phyloP scores from a whole-genome alignment of 2,888 invertebrate species.

The Xylota segnis region DNA sequence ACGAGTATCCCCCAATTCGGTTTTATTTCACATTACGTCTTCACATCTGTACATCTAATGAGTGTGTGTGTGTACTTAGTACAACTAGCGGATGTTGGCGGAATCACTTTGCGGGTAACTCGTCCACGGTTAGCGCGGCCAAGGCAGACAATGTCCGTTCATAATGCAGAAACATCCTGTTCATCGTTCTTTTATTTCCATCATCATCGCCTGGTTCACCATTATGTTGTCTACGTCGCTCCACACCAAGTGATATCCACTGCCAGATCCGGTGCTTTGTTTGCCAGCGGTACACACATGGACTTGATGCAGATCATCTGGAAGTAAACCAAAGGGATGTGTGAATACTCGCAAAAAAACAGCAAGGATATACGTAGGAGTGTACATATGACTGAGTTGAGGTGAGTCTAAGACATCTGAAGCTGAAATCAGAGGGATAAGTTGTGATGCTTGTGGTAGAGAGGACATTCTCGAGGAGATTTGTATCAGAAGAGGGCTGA shows the following conservation, averaged over 20 bases:
- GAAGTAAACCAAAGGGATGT: conserved; percentile 63
- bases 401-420: conserved; percentile 33
- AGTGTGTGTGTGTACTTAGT: conserved; percentile 10
- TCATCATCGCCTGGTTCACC: conserved; percentile 63
- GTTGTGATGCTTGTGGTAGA: conserved; percentile 31
- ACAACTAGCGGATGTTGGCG: conserved; percentile 63
- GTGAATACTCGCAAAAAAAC: conserved; percentile 34
- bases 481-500: conserved; percentile 62
- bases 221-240: conserved; percentile 65
- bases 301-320: conserved; percentile 66
- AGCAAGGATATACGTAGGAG: conserved; percentile 40
- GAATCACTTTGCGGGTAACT: conserved; percentile 47
- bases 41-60: conserved; percentile 25
- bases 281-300: conserved; percentile 42
- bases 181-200: conserved; percentile 70
- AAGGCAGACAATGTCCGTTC: conserved; percentile 74
- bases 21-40: conserved; percentile 42
- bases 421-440: conserved; percentile 24
- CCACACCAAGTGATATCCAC: conserved; percentile 69
- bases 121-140: conserved; percentile 37
- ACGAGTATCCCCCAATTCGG: conserved; percentile 7
- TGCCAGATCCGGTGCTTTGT: conserved; percentile 76
- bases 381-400: conserved; percentile 26
- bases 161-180: conserved; percentile 76
- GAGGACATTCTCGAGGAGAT: conserved; percentile 56